Conservation (phyloP, 2,888 invertebrate species). For the Troglohyphantes excavatus region DNA sequence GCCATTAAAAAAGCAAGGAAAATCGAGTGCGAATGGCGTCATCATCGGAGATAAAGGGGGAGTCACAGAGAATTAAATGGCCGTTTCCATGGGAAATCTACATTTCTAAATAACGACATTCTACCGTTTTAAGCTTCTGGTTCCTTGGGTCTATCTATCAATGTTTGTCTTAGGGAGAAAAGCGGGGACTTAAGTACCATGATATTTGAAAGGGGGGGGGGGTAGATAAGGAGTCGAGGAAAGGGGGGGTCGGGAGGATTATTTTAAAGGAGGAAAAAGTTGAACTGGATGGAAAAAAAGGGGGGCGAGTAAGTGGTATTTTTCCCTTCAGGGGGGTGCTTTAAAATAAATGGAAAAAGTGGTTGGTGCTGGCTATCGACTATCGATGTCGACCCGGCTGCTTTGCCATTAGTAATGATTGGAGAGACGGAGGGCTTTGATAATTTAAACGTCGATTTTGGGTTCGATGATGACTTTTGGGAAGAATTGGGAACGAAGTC, state of each 20-base stretch:
- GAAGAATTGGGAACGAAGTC: slow-evolving; percentile 19
- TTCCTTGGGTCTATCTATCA: slow-evolving; percentile 73
- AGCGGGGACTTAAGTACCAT: slow-evolving; percentile 67
- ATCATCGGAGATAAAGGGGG: slow-evolving; percentile 72
- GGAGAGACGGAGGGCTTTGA: slow-evolving; percentile 51
- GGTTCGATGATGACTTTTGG: slow-evolving; percentile 50
- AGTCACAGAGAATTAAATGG: slow-evolving; percentile 70
- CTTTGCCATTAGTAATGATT: slow-evolving; percentile 78
- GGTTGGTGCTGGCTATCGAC: slow-evolving; percentile 65
- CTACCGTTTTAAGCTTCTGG: slow-evolving; percentile 71
- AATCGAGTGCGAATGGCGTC: slow-evolving; percentile 67
- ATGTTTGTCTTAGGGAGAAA: slow-evolving; percentile 65
- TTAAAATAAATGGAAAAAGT: slow-evolving; percentile 74
- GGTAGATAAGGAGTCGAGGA: background rate
- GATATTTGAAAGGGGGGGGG: slow-evolving; percentile 42
- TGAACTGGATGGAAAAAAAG: slow-evolving; percentile 43
- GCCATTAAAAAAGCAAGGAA: slow-evolving; percentile 75
- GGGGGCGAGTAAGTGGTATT: slow-evolving; percentile 64
- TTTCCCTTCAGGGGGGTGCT: slow-evolving; percentile 52
- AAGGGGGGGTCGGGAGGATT: slow-evolving; percentile 54
- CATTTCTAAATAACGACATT: slow-evolving; percentile 79
- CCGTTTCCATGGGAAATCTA: slow-evolving; percentile 71
- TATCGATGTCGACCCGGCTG: slow-evolving; percentile 75
- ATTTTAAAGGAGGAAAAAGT: slow-evolving; percentile 70
- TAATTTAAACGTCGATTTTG: slow-evolving; percentile 78